Evolutionary conservation across 2,797 vertebrate species (phyloP), one percentile per base, ranked within the genome.

Genomic region (Tenualosa thibaudeaui): DNA sequence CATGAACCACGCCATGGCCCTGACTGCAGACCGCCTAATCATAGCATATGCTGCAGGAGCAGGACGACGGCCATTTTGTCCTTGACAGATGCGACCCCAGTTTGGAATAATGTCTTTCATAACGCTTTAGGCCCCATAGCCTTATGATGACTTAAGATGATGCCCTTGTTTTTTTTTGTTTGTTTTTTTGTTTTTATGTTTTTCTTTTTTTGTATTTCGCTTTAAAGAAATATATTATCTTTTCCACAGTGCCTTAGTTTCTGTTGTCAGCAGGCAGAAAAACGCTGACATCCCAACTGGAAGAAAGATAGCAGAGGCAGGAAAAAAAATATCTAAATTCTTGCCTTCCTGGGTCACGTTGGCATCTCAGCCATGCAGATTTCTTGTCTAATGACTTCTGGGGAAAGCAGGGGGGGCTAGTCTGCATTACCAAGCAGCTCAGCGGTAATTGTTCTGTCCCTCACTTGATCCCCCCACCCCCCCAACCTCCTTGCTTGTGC

Each of bases 1-100:
- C 91, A 92, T 90, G 87, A 93, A 90, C 88, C 91, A 56, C 86
- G 68, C 93, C 92, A 89, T 90, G 81, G 82, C 87, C 31, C 40
- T 78, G 71, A 78, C 71, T 46, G 71, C 37, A 78, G 71, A 43
- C 71, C 71, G 24, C 37, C 71, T 78, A 78, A 78, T 78, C 71
- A 78, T 17, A 78, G 71, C 71, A 46, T 43, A 43, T 40, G 9
- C 65, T 71, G 26, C 71, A 46, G 71, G 71, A 6, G 37, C 10
- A 46, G 37, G 37, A 10, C 40, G 71, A 9, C 17, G 71, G 71
- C 71, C 71, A 78, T 78, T 78, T 78, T 46, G 71, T 78, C 71
- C 71, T 78, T 78, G 71, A 78, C 71, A 78, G 40, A 78, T 17
- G 7, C 7, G 37, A 78, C 71, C 71, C 71, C 5, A 22, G 37